Conservation (phyloP, 2,888 invertebrate species). For the Athalia cordata region DNA sequence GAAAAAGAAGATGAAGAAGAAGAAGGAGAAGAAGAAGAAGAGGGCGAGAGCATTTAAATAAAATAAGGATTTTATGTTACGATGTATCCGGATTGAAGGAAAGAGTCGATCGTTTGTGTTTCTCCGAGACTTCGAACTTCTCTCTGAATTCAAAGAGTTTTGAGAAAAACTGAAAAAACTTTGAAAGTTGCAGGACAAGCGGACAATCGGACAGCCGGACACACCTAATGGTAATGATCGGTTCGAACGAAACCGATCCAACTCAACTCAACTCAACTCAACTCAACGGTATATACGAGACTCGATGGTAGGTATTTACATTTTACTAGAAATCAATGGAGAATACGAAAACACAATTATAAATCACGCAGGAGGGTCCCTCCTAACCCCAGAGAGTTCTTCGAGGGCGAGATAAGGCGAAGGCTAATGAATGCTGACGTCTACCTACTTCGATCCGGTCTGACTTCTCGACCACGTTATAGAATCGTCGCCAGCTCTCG, state of each 20-base stretch:
- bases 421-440: conserved; percentile 65
- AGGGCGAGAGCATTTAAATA: conserved; percentile 64
- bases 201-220: conserved; percentile 47
- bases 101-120: conserved; percentile 45
- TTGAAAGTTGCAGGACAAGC: conserved; percentile 41
- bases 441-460: conserved; percentile 58
- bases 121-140: too few species aligned
- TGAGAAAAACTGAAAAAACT: conserved; percentile 45
- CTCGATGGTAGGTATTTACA: conserved; percentile 54
- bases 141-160: conserved; percentile 45
- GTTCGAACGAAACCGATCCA: conserved; percentile 51
- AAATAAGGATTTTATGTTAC: conserved; percentile 71
- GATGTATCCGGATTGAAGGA: conserved; percentile 61
- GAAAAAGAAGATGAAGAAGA: conserved; percentile 48
- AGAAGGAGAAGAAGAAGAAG: conserved; percentile 53
- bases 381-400: conserved; percentile 1
- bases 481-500: not conserved
- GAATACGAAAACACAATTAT: conserved; percentile 50
- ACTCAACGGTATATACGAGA: too few species aligned
- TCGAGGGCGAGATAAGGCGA: conserved; percentile 58
- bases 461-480: conserved; percentile 11
- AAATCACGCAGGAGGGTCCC: conserved; percentile 45
- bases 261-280: too few species aligned
- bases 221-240: conserved; percentile 60
- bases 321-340: conserved; percentile 61